Conservation (phyloP, 2,888 invertebrate genomes). For the Acanthopleura granulata region DNA sequence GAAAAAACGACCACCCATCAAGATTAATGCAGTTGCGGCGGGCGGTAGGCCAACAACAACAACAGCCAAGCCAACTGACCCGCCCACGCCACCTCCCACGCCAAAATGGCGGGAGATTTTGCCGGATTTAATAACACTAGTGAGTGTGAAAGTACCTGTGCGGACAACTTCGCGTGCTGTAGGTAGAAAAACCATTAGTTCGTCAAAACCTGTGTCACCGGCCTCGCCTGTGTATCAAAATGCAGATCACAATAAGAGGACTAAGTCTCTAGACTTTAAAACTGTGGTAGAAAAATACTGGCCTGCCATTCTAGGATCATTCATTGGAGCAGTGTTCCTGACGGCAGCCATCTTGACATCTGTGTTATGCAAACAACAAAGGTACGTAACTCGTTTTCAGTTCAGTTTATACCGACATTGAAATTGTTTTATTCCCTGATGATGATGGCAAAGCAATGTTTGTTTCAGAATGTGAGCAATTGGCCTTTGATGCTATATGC, state of each 20-base stretch:
- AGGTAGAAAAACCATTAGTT: slow-evolving; percentile 8
- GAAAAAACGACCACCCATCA: slow-evolving; percentile 16
- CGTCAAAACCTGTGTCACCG: background rate
- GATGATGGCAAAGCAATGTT: no score
- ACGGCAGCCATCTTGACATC: slow-evolving; percentile 40
- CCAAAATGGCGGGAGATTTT: slow-evolving; percentile 18
- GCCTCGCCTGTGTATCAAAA: slow-evolving; percentile 18
- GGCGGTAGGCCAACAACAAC: background rate
- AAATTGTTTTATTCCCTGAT: no score
- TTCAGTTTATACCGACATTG: no score
- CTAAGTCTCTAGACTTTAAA: slow-evolving; percentile 16
- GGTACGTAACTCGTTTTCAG: slow-evolving; percentile 31
- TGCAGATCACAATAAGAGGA: slow-evolving; percentile 16
- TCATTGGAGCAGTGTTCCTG: slow-evolving; percentile 40
- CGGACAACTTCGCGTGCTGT: slow-evolving; percentile 11
- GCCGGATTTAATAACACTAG: slow-evolving; percentile 10
- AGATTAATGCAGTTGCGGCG: background rate
- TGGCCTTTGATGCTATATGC: no score
- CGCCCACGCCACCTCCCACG: slow-evolving; percentile 6
- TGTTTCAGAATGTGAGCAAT: no score
- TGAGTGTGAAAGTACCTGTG: background rate
- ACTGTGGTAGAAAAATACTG: slow-evolving; percentile 41
- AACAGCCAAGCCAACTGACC: background rate
- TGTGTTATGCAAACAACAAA: slow-evolving; percentile 35
- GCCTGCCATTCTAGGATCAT: slow-evolving; percentile 43